phyloP scores from a whole-genome alignment of 1,140 invertebrate genomes.

The Drosophila mojavensis region DNA sequence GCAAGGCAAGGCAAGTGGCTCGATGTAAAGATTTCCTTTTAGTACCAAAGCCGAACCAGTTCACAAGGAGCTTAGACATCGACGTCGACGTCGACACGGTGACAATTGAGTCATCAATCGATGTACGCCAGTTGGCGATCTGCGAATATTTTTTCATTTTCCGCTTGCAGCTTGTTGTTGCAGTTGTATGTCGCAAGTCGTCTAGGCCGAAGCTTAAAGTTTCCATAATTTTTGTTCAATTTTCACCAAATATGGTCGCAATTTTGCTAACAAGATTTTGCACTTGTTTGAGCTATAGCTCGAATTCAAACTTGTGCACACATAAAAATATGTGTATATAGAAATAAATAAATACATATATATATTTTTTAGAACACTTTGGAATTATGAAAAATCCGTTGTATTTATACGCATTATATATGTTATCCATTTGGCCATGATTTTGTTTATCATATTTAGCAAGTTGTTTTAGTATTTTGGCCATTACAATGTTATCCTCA shows the following conservation, averaged over 20 bases:
- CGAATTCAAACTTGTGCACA: constrained; percentile 14
- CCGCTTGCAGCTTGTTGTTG: background rate
- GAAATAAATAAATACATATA: background rate
- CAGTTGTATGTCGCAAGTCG: constrained; percentile 18
- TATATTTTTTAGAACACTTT: constrained; percentile 51
- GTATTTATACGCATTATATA: constrained; percentile 44
- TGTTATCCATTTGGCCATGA: constrained; percentile 60
- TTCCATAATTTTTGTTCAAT: constrained; percentile 38
- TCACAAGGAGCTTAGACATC: constrained; percentile 56
- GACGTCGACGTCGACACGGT: constrained; percentile 16
- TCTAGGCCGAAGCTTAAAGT: constrained; percentile 17
- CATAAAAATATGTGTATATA: constrained; percentile 23
- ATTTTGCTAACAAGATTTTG: constrained; percentile 72
- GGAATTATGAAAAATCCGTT: constrained; percentile 72
- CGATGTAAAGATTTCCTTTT: constrained; percentile 73
- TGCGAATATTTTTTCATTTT: background rate
- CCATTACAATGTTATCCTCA: constrained; percentile 43
- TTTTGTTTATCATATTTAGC: constrained; percentile 70
- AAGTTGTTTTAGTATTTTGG: constrained; percentile 47
- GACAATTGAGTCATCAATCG: constrained; percentile 70
- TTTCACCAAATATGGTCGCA: constrained; percentile 75
- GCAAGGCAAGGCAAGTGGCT: constrained; percentile 67
- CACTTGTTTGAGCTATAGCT: constrained; percentile 50
- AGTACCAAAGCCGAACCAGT: constrained; percentile 56
- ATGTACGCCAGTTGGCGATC: background rate